A percentile compares a stretch with the other conserved stretches of the same genome.
phyloP scores from a whole-genome alignment of 2,797 vertebrate species.

The Bothrops alternatus region DNA sequence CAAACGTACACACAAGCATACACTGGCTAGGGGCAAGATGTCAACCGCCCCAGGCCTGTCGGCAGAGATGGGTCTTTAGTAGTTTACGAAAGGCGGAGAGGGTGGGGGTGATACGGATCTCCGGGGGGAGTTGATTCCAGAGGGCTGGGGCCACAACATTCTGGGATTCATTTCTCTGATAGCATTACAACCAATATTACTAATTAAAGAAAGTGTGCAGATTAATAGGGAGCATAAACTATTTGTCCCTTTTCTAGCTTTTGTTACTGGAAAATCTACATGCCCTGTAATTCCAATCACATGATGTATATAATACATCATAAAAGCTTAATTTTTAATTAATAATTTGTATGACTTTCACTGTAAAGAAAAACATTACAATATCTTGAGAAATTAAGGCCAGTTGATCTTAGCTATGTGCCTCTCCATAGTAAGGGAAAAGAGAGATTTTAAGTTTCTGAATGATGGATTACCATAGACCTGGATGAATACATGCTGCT shows the following conservation, averaged over 20 bases:
- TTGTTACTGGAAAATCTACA: not conserved
- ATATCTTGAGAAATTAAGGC: not conserved
- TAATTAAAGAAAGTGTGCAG: not conserved
- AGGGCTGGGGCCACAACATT: no score
- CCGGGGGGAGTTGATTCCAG: no score
- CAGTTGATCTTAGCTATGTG: not conserved
- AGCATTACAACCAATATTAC: not conserved
- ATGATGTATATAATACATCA: not conserved
- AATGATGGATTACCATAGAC: conserved; percentile 81
- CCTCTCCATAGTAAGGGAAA: not conserved
- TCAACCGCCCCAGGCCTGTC: no score
- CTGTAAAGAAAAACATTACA: not conserved
- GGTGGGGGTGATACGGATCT: no score
- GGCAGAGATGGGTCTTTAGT: no score
- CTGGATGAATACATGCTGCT: conserved; percentile 81
- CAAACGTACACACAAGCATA: no score
- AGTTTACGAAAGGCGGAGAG: no score
- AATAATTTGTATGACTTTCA: not conserved
- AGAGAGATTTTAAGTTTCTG: conserved; percentile 18
- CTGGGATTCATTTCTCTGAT: not conserved
- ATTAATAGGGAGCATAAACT: not conserved
- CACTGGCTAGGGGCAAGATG: no score
- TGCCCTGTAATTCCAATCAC: not conserved
- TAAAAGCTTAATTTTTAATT: not conserved
- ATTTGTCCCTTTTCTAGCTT: not conserved